phyloP scores from a whole-genome alignment of 2,113 vertebrate species.

The Brienomyrus longianalis region DNA sequence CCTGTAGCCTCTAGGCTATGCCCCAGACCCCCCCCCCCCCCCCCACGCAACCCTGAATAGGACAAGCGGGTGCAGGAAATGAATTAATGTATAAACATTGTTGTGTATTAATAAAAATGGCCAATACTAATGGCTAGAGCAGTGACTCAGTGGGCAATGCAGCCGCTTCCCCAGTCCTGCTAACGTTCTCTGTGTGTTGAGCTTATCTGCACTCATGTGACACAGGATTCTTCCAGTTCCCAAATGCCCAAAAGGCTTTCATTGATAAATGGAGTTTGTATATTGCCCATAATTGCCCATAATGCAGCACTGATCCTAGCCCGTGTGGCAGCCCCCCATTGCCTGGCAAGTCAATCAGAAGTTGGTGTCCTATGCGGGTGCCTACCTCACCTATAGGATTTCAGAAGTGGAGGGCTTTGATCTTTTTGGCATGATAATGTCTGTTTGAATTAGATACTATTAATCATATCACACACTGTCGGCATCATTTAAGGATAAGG shows the following conservation, averaged over 20 bases:
- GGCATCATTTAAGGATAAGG: too few species aligned
- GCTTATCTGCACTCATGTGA: background rate
- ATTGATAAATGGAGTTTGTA: background rate
- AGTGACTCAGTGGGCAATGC: background rate
- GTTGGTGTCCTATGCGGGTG: too few species aligned
- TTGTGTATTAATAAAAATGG: background rate
- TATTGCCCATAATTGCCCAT: background rate
- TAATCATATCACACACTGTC: too few species aligned
- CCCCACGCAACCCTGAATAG: background rate
- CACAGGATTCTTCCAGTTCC: background rate
- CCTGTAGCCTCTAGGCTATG: background rate
- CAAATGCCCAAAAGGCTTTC: background rate
- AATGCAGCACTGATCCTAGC: too few species aligned
- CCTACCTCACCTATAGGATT: too few species aligned
- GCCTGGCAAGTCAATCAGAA: too few species aligned
- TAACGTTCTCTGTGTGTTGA: background rate
- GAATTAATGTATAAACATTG: background rate
- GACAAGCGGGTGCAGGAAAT: background rate
- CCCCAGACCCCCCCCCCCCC: too few species aligned
- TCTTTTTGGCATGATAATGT: too few species aligned
- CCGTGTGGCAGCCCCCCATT: background rate
- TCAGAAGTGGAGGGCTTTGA: too few species aligned
- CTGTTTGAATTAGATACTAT: too few species aligned
- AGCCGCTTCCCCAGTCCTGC: background rate
- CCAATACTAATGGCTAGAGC: background rate